These are phyloP conservation scores for Hoplostethus mediterraneus DNA, from an alignment of 2,797 vertebrate genomes.

Conservation along the genomic window DNA sequence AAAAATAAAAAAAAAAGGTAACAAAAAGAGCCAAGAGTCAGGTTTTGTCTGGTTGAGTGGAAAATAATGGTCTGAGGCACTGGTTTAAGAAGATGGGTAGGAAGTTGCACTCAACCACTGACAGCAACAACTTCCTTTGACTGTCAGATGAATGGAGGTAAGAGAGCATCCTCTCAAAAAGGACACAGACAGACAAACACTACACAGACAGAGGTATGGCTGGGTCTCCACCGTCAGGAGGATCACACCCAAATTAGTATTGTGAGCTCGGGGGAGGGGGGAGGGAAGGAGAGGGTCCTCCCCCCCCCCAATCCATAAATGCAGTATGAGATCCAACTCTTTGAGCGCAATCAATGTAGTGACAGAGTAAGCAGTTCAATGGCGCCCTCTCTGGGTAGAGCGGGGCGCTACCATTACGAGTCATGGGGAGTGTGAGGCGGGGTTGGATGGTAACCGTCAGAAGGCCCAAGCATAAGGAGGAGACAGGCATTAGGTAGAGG, in stretches of 20 bases:
- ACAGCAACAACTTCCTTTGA: slow-evolving; percentile 30
- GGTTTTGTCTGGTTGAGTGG: slow-evolving; percentile 67
- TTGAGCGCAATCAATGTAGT: slow-evolving; percentile 34
- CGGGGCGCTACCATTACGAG: slow-evolving; percentile 45
- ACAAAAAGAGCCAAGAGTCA: slow-evolving; percentile 61
- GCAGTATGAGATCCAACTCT: slow-evolving; percentile 56
- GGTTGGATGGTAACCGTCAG: neutral
- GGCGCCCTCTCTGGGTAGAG: slow-evolving; percentile 52
- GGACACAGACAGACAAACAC: slow-evolving; percentile 29
- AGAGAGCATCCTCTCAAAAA: slow-evolving; percentile 24
- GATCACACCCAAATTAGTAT: slow-evolving; percentile 40
- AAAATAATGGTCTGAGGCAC: slow-evolving; percentile 79
- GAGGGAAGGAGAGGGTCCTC: slow-evolving; percentile 2
- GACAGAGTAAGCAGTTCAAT: slow-evolving; percentile 44
- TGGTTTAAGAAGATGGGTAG: slow-evolving; percentile 53
- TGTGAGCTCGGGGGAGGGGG: slow-evolving; percentile 23
- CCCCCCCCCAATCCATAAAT: slow-evolving; percentile 29
- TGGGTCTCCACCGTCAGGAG: slow-evolving; percentile 47
- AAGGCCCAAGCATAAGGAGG: slow-evolving; percentile 19
- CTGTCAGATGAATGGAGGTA: slow-evolving; percentile 17
- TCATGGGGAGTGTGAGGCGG: slow-evolving; percentile 15
- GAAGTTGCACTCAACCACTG: slow-evolving; percentile 35
- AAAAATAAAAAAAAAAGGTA: slow-evolving; percentile 53
- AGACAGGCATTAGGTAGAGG: slow-evolving; percentile 48
- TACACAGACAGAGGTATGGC: slow-evolving; percentile 35